These are phyloP conservation scores for Diachasma alloeum DNA, from an alignment of 1,140 invertebrate genomes.

Conservation along the genomic window DNA sequence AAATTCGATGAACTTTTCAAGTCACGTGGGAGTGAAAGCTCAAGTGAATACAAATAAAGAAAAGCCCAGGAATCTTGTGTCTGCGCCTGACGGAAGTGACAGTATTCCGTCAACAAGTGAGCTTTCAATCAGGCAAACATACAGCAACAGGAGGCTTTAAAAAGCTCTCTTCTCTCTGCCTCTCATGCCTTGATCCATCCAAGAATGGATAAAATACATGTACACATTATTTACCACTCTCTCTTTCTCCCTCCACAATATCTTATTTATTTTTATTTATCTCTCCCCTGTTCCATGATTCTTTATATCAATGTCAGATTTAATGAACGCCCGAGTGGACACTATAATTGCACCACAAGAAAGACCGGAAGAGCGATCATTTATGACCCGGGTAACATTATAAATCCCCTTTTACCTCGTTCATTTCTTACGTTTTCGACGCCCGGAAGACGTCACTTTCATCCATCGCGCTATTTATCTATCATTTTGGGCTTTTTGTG, in stretches of 20 bases:
- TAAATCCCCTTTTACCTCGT: conserved; percentile 3
- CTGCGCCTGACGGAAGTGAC: conserved; percentile 39
- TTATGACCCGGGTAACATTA: neutral
- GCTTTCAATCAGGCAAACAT: conserved; percentile 31
- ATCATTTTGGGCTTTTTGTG: neutral
- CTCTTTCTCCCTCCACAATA: neutral
- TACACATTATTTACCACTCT: conserved; percentile 18
- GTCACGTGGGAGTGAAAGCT: neutral
- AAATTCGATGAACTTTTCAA: neutral
- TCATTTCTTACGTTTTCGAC: neutral
- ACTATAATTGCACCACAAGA: conserved; percentile 12
- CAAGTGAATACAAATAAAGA: neutral
- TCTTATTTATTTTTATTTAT: neutral
- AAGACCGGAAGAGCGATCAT: conserved; percentile 19
- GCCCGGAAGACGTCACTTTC: conserved; percentile 3
- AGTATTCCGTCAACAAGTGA: conserved; percentile 37
- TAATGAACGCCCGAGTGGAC: conserved; percentile 1
- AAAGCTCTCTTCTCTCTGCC: neutral
- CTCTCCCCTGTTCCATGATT: neutral
- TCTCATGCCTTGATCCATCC: conserved; percentile 14
- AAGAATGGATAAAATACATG: conserved; percentile 16
- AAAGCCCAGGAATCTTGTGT: neutral
- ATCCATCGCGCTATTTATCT: neutral
- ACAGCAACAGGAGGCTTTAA: neutral
- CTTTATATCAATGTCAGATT: conserved; percentile 13